Percentiles rank a stretch among this genome's conserved stretches.
These are phyloP conservation scores for Phymanthus crucifer DNA, from an alignment of 92 coral and sea anemone genomes.

Conservation along the genomic window DNA sequence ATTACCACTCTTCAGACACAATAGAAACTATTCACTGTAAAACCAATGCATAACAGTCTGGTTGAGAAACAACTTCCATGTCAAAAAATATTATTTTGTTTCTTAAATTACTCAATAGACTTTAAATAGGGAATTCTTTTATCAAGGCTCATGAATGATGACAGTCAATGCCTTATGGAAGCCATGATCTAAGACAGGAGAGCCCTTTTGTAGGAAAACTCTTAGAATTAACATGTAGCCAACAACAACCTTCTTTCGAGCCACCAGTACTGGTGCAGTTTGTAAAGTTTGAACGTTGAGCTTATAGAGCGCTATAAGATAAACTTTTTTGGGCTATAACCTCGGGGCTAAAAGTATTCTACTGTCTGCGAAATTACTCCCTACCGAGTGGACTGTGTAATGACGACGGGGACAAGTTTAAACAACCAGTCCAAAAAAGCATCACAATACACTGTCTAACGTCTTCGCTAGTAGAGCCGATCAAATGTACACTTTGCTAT, in stretches of 20 bases:
- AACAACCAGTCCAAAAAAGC: conserved; percentile 34
- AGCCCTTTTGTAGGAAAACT: not conserved
- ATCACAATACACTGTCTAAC: not conserved
- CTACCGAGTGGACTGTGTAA: conserved; percentile 48
- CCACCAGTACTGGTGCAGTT: conserved; percentile 2
- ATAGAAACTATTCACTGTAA: not conserved
- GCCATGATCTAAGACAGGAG: not conserved
- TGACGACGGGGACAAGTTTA: conserved; percentile 41
- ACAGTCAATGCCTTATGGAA: not conserved
- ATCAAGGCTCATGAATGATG: not conserved
- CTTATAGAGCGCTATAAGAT: conserved; percentile 26
- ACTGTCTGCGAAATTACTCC: conserved; percentile 48
- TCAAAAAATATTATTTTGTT: not conserved
- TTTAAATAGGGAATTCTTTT: not conserved
- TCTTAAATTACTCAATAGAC: not conserved
- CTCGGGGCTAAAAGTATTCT: conserved; percentile 40
- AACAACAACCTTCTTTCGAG: not conserved
- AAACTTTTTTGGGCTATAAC: conserved; percentile 42
- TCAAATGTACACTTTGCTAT: conserved; percentile 1
- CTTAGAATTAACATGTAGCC: not conserved
- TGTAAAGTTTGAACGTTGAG: conserved; percentile 2
- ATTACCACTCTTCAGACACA: not conserved
- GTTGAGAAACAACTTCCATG: not conserved
- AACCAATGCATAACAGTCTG: not conserved
- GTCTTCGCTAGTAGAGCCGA: not conserved